Percentiles rank a stretch among this genome's conserved stretches.
Conservation (phyloP, 2,797 vertebrate genomes). For the Sebastiscus tertius region DNA sequence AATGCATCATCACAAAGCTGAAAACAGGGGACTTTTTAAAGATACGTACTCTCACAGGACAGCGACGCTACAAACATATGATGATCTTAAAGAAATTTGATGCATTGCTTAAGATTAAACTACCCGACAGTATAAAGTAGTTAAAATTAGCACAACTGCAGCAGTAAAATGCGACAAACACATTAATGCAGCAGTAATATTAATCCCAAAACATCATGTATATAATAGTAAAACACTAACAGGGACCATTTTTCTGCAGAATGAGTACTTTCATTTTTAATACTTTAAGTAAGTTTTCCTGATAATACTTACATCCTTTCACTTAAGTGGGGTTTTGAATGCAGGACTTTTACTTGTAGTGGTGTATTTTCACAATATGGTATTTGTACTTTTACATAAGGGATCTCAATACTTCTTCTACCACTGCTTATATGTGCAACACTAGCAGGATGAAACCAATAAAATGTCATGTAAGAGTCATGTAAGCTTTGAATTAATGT, state of each 20-base stretch:
- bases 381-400: not conserved
- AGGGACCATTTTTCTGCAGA: not conserved
- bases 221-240: not conserved
- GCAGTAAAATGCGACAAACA: not conserved
- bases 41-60: too few relatives aligned
- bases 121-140: not conserved
- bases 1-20: fast-evolving
- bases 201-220: not conserved
- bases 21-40: too few relatives aligned
- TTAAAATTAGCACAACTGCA: not conserved
- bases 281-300: not conserved
- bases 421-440: not conserved
- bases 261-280: not conserved
- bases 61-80: too few relatives aligned
- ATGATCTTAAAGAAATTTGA: too few relatives aligned
- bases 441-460: not conserved
- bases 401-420: not conserved
- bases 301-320: not conserved
- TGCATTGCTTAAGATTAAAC: too few relatives aligned
- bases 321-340: not conserved
- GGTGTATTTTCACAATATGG: not conserved
- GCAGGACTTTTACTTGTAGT: not conserved
- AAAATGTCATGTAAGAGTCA: not conserved
- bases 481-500: not conserved
- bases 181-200: not conserved